Base-by-base conservation (phyloP, 2,888 invertebrate genomes). In the Hydroisotoma schaefferi region DNA sequence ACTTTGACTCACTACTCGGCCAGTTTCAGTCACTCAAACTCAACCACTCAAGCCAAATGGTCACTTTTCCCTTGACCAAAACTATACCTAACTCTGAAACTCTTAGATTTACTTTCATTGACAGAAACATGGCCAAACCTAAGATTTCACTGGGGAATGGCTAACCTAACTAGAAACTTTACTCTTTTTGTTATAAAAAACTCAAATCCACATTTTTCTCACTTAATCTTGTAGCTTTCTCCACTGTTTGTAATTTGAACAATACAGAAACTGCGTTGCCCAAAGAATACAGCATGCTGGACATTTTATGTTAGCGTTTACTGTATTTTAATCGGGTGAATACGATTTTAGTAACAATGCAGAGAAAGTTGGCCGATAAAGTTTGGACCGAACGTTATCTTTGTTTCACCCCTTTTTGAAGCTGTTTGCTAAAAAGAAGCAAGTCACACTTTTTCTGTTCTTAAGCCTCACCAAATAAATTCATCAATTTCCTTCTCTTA, bases 61-160 rank as follows among this genome's bases (percentile, higher is more conserved):
- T 57, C 38, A 57, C 49, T 49, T 55, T 40, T 38, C 38, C 49
- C 38, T 57, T 49, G 46, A 46, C 46, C 46, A 46, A 15, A 15
- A 46, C 4, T 3, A 10, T 6, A 46, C 23, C 22, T 25, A 22
- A 46, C 23, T 27, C 29, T 20, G 28, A 48, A 48, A 26, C 40
- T 25, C 27, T 56, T 53, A 54, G 60, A 64, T 64, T 64, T 64
- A 64, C 64, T 64, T 57, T 48, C 64, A 64, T 64, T 64, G 64
- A 64, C 64, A 64, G 59, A 54, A 57, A 64, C 64, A 64, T 57
- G 64, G 55, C 46, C 55, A 61, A 57, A 53, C 57, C 57, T 54
- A 52, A n/a, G n/a, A n/a, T n/a, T n/a, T n/a, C n/a, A n/a, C n/a
- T n/a, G n/a, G n/a, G n/a, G n/a, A n/a, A n/a, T n/a, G n/a, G n/a